Conservation (phyloP, 2,888 invertebrate species). For the Rhimphoctona megacephalus region DNA sequence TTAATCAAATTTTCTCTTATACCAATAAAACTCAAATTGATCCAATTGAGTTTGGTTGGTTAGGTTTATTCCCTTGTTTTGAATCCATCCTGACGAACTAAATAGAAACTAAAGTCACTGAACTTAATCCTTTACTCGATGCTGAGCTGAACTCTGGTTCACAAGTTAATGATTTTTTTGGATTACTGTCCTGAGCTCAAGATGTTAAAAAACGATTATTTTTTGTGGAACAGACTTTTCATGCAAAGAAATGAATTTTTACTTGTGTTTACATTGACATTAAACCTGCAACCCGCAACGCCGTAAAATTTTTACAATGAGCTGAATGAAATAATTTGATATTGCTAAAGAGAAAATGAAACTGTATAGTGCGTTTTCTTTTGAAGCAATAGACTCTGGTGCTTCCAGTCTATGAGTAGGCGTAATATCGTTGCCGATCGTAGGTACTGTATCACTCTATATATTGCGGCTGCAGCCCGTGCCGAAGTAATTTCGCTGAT, state of each 20-base stretch:
- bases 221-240: too few species aligned
- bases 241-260: too few species aligned
- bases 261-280: too few species aligned
- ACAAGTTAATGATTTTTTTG: too few species aligned
- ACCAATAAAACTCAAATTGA: too few species aligned
- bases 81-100: background rate
- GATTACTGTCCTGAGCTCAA: too few species aligned
- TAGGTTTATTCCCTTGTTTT: background rate
- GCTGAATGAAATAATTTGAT: constrained; percentile 22
- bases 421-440: constrained; percentile 53
- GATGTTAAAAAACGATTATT: too few species aligned
- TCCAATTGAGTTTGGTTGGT: too few species aligned
- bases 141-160: too few species aligned
- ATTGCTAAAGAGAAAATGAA: constrained; percentile 24
- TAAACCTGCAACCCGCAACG: background rate
- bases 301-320: background rate
- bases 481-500: constrained; percentile 39
- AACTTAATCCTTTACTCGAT: too few species aligned
- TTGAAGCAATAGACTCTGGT: constrained; percentile 33
- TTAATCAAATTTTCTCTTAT: too few species aligned
- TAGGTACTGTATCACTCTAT: constrained; percentile 35
- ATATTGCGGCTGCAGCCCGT: constrained; percentile 18
- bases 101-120: background rate
- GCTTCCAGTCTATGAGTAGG: constrained; percentile 65
- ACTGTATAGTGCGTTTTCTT: constrained; percentile 6